These are phyloP conservation scores for Australoheros scitulus DNA, from an alignment of 2,113 vertebrate species.

Conservation along the genomic window DNA sequence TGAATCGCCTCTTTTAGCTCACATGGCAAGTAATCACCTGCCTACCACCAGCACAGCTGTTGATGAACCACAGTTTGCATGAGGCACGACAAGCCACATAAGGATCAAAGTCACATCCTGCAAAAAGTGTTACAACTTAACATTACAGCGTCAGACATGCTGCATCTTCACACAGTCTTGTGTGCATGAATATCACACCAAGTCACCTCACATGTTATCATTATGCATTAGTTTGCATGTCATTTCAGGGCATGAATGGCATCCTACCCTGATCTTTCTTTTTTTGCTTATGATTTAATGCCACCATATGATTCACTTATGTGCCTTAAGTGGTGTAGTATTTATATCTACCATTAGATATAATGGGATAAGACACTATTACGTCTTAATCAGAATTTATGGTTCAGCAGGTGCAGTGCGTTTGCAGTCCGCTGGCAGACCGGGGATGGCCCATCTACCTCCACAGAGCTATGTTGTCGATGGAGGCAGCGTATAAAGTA, in stretches of 20 bases:
- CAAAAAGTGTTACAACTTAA: conserved; percentile 1
- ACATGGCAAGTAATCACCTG: conserved; percentile 45
- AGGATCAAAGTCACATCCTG: conserved; percentile 5
- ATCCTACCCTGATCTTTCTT: background rate
- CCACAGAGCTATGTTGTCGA: no score
- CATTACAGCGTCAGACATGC: background rate
- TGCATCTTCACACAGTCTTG: background rate
- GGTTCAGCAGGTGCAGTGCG: no score
- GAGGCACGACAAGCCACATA: conserved; percentile 24
- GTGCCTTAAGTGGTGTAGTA: no score
- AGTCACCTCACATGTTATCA: background rate
- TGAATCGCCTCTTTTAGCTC: conserved; percentile 50
- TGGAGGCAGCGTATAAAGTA: no score
- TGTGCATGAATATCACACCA: background rate
- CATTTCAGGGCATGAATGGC: background rate
- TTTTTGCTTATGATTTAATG: background rate
- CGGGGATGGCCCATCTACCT: no score
- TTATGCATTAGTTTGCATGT: background rate
- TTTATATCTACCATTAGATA: no score
- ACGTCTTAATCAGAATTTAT: no score
- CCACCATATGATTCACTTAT: no score
- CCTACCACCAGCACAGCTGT: conserved; percentile 27
- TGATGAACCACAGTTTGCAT: conserved; percentile 44
- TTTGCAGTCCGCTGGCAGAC: no score
- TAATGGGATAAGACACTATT: no score